These are phyloP conservation scores for Pavo muticus DNA, from an alignment of 2,113 vertebrate species.

Conservation along the genomic window DNA sequence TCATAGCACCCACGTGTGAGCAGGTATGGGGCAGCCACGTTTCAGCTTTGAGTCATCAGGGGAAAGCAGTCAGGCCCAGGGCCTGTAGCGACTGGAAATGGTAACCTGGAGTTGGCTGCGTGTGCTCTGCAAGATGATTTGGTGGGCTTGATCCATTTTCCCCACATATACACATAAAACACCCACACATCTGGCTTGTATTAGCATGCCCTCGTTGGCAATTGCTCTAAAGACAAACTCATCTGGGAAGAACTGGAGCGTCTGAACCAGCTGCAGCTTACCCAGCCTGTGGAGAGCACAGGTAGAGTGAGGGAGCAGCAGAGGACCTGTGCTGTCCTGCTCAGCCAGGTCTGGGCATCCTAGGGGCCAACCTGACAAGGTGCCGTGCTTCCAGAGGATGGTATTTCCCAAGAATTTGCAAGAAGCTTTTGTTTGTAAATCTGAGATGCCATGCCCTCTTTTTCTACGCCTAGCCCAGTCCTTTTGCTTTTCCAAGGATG, in stretches of 20 bases:
- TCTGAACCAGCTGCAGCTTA: not conserved
- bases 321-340: accelerated
- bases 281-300: accelerated
- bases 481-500: not conserved
- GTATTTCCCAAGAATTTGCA: accelerated
- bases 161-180: not conserved
- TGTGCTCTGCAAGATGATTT: not conserved
- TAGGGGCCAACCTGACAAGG: accelerated
- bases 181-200: conserved; percentile 8
- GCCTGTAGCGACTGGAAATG: conserved; percentile 51
- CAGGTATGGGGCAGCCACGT: not conserved
- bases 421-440: not conserved
- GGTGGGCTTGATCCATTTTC: conserved; percentile 10
- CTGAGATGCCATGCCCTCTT: not conserved
- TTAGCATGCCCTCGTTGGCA: conserved; percentile 23
- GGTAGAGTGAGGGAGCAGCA: accelerated
- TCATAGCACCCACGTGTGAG: not conserved
- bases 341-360: not conserved
- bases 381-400: accelerated
- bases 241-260: not conserved
- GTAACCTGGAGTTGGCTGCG: not conserved
- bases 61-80: conserved; percentile 26
- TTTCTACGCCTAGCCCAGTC: not conserved
- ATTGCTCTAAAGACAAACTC: not conserved
- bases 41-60: conserved; percentile 21